Evolutionary conservation across 2,113 vertebrate species (phyloP), one percentile per base, ranked within the genome.

Genomic region (Erinaceus europaeus): DNA sequence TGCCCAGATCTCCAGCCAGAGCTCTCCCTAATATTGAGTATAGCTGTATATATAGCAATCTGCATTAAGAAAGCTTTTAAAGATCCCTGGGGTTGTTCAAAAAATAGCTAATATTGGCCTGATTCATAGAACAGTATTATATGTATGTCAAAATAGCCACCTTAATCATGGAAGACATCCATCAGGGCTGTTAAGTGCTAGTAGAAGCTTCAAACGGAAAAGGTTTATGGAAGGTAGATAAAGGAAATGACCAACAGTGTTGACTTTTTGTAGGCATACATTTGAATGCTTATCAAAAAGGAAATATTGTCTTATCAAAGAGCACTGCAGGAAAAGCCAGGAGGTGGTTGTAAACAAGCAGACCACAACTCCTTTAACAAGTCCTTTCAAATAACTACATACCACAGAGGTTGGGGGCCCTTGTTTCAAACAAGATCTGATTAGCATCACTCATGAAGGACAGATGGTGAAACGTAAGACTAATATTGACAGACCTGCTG

Each of bases 31-130:
- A 79, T 55, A 90, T 89, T 83, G 89, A 95, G 90, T 93, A 94
- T 92, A 92, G 94, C 84, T 79, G 32, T 87, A 73, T 44, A 94
- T 87, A 73, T 44, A 94, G 94, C 18, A 6, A 95, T 94, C 85
- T 94, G 78, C 94, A 92, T 94, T 96, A 93, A 92, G 91, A 94
- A 96, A 90, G 92, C 93, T 96, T 96, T 96, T 94, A 96, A 90
- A 78, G 92, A 90, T 94, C 95, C 93, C 95, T 91, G 21, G 93
- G 92, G 94, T 75, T 94, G 67, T 67, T 85, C 71, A 94, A 95
- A 95, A 95, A 96, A 95, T 90, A 95, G 90, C 85, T 88, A 94
- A 93, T 94, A 94, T 86, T 93, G 91, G 89, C 59, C 62, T 93
- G 92, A 94, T 93, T 95, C 95, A 86, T 74, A 92, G 85, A 90